Evolutionary conservation across 1,140 invertebrate genomes (phyloP).

Genomic region (Drosophila varians): DNA sequence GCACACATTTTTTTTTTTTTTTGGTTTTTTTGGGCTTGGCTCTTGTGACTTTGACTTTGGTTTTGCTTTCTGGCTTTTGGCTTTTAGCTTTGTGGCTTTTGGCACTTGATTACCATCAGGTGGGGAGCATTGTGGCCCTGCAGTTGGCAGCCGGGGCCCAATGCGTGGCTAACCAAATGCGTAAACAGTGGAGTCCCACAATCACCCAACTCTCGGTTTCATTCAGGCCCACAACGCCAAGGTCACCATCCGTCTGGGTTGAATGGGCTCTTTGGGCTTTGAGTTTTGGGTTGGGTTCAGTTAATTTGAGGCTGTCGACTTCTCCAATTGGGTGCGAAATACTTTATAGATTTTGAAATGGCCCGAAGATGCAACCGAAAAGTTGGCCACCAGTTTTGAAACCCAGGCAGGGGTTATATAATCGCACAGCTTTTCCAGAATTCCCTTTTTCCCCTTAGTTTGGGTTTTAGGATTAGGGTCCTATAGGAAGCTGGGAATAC

Average conservation of each 20-base stretch:
- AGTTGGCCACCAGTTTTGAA: background rate
- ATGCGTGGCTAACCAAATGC: constrained; percentile 34
- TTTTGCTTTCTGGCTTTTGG: constrained; percentile 22
- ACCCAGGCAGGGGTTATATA: too few species aligned
- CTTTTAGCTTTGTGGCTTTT: constrained; percentile 22
- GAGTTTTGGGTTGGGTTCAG: background rate
- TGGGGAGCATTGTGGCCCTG: constrained; percentile 10
- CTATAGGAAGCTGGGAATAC: too few species aligned
- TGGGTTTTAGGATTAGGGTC: background rate
- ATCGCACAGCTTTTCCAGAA: background rate
- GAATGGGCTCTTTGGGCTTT: background rate
- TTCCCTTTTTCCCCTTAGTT: background rate
- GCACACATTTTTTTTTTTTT: constrained; percentile 11
- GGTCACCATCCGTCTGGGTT: constrained; percentile 7
- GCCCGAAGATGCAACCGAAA: background rate
- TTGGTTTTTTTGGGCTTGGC: constrained; percentile 31
- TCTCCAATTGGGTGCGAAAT: constrained; percentile 40
- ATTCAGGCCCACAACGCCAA: constrained; percentile 30
- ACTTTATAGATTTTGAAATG: constrained; percentile 17
- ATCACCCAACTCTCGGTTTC: constrained; percentile 37
- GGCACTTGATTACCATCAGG: constrained; percentile 26
- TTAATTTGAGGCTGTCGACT: constrained; percentile 1
- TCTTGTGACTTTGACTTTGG: constrained; percentile 53
- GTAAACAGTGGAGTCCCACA: constrained; percentile 24
- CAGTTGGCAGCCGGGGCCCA: background rate